These are phyloP conservation scores for Arctia plantaginis DNA, from an alignment of 2,888 invertebrate genomes.

Conservation along the genomic window DNA sequence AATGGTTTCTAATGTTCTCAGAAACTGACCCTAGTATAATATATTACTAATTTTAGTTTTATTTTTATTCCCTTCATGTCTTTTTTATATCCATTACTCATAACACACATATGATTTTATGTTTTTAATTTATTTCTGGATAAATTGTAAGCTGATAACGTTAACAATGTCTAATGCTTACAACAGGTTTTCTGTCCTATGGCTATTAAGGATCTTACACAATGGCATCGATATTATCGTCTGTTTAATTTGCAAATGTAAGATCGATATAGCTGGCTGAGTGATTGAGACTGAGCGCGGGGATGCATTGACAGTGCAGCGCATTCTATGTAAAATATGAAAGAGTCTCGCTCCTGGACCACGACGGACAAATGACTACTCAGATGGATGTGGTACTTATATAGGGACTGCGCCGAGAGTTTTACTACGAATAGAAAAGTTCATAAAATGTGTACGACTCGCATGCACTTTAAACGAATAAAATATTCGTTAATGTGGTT, in stretches of 20 bases:
- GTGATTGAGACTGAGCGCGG: constrained; percentile 80
- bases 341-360: constrained; percentile 66
- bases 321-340: constrained; percentile 86
- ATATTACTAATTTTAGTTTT: constrained; percentile 75
- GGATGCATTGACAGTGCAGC: constrained; percentile 74
- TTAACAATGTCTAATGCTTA: constrained; percentile 28
- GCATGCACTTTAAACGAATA: constrained; percentile 19
- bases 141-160: constrained; percentile 33
- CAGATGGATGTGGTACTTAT: constrained; percentile 70
- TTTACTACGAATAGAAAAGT: constrained; percentile 47
- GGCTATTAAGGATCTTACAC: constrained; percentile 54
- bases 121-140: constrained; percentile 28
- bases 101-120: constrained; percentile 31
- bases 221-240: constrained; percentile 67
- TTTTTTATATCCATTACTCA: constrained; percentile 47
- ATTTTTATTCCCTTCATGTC: constrained; percentile 54
- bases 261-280: constrained; percentile 71
- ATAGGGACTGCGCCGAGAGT: constrained; percentile 33
- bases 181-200: constrained; percentile 44
- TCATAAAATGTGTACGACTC: constrained; percentile 34
- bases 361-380: constrained; percentile 55
- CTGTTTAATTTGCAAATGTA: constrained; percentile 79
- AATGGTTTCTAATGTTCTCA: constrained; percentile 79
- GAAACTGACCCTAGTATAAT: constrained; percentile 68
- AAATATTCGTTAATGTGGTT: constrained; percentile 16